A percentile compares a stretch with the other conserved stretches of the same genome.
Evolutionary conservation across 2,797 vertebrate species (phyloP).

Genomic region (Pipistrellus pipistrellus): DNA sequence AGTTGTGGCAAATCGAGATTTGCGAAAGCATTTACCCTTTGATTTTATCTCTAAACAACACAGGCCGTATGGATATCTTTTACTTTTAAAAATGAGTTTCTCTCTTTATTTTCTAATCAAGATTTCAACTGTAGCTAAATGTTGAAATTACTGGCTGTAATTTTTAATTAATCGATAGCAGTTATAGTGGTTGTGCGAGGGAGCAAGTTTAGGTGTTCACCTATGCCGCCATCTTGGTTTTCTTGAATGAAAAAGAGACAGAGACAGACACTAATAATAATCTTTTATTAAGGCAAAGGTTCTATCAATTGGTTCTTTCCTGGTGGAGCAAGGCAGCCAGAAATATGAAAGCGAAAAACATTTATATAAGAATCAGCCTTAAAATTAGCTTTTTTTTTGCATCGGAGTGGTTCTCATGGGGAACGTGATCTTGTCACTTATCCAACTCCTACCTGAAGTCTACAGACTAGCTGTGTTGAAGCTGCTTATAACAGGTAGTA

Average conservation of each 20-base stretch:
- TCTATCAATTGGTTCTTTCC: conserved; percentile 14
- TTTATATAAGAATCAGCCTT: not conserved
- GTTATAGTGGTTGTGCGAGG: not conserved
- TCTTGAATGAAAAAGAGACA: too few relatives aligned
- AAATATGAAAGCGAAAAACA: not conserved
- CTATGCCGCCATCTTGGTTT: too few relatives aligned
- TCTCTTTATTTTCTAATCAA: conserved; percentile 18
- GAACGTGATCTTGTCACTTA: not conserved
- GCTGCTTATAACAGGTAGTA: not conserved
- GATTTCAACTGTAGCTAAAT: conserved; percentile 1
- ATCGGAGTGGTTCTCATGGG: not conserved
- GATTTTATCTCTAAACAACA: not conserved
- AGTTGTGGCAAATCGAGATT: not conserved
- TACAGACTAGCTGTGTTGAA: not conserved
- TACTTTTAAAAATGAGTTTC: not conserved
- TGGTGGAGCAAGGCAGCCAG: not conserved
- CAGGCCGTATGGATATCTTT: not conserved
- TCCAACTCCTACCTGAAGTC: not conserved
- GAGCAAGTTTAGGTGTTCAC: too few relatives aligned
- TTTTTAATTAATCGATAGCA: conserved; percentile 10
- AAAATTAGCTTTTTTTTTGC: not conserved
- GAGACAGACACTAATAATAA: not conserved
- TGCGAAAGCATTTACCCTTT: not conserved
- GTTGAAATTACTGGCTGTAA: not conserved
- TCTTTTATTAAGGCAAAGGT: conserved; percentile 2